Evolutionary conservation across 2,797 vertebrate species (phyloP).

Genomic region (Megaceryle alcyon): DNA sequence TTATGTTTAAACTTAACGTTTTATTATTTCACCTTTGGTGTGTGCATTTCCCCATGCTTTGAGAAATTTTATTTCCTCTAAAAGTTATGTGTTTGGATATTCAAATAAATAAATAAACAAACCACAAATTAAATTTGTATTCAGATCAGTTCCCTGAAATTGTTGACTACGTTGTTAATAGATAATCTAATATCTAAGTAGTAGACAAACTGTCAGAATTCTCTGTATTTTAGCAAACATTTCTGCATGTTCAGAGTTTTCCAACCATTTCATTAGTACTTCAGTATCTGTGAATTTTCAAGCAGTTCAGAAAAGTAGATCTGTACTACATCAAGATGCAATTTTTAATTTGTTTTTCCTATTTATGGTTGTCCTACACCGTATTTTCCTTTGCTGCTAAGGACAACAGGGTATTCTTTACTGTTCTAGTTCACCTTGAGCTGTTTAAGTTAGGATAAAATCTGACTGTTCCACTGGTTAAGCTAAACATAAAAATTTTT

Average conservation of each 20-base stretch:
- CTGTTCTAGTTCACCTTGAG: neutral
- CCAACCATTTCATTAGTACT: neutral
- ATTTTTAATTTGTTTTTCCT: neutral
- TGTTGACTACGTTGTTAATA: neutral
- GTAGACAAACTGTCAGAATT: neutral
- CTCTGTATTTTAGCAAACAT: neutral
- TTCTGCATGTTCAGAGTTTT: neutral
- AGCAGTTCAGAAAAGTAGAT: neutral
- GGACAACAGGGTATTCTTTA: neutral
- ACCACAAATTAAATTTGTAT: neutral
- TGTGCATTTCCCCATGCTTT: neutral
- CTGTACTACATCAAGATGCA: neutral
- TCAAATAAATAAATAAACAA: neutral
- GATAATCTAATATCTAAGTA: neutral
- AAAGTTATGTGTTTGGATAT: neutral
- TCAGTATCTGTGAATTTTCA: neutral
- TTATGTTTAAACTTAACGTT: rapidly evolving
- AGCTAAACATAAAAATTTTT: neutral
- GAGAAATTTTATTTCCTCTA: neutral
- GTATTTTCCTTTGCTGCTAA: neutral
- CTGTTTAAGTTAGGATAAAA: neutral
- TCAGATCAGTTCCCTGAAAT: neutral
- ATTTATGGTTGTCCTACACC: neutral
- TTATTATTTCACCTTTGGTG: neutral
- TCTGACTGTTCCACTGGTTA: neutral